Conservation (phyloP, 2,888 invertebrate species). For the Pammene fasciana region DNA sequence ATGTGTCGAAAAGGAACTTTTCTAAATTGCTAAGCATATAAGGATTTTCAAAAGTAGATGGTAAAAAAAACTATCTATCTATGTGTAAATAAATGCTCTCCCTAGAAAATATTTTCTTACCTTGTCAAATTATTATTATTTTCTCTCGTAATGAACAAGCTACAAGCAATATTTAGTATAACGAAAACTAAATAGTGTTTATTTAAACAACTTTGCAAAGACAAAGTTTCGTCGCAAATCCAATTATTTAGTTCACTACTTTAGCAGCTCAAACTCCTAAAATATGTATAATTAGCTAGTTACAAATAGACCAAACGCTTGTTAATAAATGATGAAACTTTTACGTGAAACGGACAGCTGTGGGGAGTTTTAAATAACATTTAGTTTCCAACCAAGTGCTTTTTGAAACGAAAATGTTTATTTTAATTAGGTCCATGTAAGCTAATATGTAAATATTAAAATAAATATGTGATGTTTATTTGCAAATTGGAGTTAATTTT, state of each 20-base stretch:
- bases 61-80: too few species aligned
- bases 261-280: not conserved
- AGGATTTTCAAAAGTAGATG: too few species aligned
- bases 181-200: not conserved
- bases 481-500: too few species aligned
- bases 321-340: conserved; percentile 1
- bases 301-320: not conserved
- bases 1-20: too few species aligned
- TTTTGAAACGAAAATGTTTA: not conserved
- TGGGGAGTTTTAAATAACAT: not conserved
- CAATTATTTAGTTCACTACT: not conserved
- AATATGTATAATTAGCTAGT: not conserved
- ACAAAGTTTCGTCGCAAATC: not conserved
- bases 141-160: too few species aligned
- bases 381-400: not conserved
- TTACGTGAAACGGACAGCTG: not conserved
- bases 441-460: not conserved
- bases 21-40: too few species aligned
- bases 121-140: too few species aligned
- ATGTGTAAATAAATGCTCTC: too few species aligned
- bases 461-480: not conserved
- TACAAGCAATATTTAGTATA: not conserved
- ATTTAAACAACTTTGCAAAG: not conserved
- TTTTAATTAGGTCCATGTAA: not conserved
- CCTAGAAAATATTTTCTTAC: too few species aligned